Percentiles rank a stretch among this genome's conserved stretches.
Evolutionary conservation across 2,888 invertebrate species (phyloP).

Genomic region (Troides aeacus): DNA sequence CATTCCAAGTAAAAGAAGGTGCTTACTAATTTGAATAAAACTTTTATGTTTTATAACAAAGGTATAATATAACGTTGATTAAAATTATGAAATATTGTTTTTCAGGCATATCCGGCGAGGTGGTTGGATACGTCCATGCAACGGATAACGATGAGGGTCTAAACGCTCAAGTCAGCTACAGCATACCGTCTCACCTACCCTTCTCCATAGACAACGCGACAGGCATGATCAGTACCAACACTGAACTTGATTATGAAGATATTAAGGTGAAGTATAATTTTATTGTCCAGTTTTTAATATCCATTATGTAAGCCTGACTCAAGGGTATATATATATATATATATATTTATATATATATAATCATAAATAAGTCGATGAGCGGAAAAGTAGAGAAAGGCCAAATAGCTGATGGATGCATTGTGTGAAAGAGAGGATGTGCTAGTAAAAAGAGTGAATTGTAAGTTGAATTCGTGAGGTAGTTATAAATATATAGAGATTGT

Average conservation of each 20-base stretch:
- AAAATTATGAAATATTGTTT: background rate
- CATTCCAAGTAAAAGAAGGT: conserved; percentile 90
- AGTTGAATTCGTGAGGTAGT: too few relatives aligned
- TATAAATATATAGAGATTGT: conserved; percentile 15
- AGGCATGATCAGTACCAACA: conserved; percentile 88
- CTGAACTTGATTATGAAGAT: conserved; percentile 89
- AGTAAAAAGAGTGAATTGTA: too few relatives aligned
- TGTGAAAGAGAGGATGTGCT: too few relatives aligned
- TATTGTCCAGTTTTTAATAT: too few relatives aligned
- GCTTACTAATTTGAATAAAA: background rate
- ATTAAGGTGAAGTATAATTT: conserved; percentile 74
- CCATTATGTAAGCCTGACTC: too few relatives aligned
- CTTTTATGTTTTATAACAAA: background rate
- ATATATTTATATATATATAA: too few relatives aligned
- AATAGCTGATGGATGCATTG: too few relatives aligned
- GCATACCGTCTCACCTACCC: conserved; percentile 87
- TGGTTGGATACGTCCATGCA: conserved; percentile 90
- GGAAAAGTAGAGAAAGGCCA: too few relatives aligned
- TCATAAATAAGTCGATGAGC: too few relatives aligned
- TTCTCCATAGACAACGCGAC: conserved; percentile 89
- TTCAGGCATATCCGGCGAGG: conserved; percentile 71
- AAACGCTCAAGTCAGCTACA: conserved; percentile 90
- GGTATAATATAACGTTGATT: too few relatives aligned
- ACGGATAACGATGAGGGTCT: conserved; percentile 92
- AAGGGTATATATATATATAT: too few relatives aligned